Evolutionary conservation across 2,797 vertebrate genomes (phyloP), one percentile per base, ranked within the genome.

Genomic region (Cuniculus paca): DNA sequence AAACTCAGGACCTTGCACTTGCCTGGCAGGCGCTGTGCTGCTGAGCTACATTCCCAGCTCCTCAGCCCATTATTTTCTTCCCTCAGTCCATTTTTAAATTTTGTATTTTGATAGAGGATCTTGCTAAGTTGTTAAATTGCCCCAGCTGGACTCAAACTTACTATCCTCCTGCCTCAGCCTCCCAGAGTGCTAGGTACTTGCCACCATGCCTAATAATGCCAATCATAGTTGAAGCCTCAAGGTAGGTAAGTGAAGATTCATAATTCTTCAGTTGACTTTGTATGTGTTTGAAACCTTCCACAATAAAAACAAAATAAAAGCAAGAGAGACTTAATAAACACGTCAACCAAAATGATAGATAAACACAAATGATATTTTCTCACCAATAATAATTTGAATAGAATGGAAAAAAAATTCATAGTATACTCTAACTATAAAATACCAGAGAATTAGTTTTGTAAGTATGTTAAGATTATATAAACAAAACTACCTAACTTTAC

Each of bases 291-390:
- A 82, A 91, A 58, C 82, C 39, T 92, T 82, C 50, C 50, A 82
- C 52, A 72, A 68, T n/a, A 58, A 84, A 84, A 88, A 31, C 42
- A 83, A 92, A 92, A 70, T 4, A 87, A 88, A 78, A 70, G n/a
- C 24, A 22, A 70, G 8, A 72, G 39, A 72, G 22, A 72, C 68
- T 72, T 42, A 72, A 42, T 72, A 72, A 72, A 42, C 11, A 26
- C 42, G 70, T 72, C 36, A 72, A 72, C 36, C 39, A 72, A 72
- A 72, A 42, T 26, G 26, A 72, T 36, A 39, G 4, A 70, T 11
- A 72, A 42, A 24, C 22, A 72, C 11, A 72, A 42, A 68, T 10
- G 12, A 20, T 72, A 42, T 72, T 72, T 72, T 42, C n/a, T 42
- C 70, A 42, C 22, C 22, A 42, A 72, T 39, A 72, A 26, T 72